Evolutionary conservation across 2,888 invertebrate genomes (phyloP).

Genomic region (Lutraria lutraria): DNA sequence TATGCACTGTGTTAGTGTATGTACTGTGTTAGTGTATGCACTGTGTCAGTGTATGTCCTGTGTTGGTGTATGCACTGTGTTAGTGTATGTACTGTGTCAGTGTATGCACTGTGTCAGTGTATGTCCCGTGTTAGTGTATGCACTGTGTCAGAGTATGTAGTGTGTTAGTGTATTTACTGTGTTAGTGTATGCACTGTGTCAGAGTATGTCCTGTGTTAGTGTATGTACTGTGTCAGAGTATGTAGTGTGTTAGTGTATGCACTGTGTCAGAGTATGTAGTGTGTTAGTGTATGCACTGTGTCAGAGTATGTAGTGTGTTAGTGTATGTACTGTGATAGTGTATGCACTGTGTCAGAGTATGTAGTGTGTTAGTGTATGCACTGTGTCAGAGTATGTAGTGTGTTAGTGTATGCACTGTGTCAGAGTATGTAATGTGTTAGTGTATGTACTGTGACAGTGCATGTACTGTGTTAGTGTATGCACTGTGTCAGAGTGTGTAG

Average conservation of each 20-base stretch:
- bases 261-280: background rate
- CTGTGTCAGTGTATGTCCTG: slow-evolving; percentile 70
- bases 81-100: slow-evolving; percentile 37
- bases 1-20: slow-evolving; percentile 24
- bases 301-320: slow-evolving; percentile 39
- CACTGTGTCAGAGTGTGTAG: slow-evolving; percentile 63
- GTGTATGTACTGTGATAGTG: background rate
- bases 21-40: background rate
- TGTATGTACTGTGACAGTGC: too few species aligned
- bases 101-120: background rate
- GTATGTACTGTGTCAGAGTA: slow-evolving; percentile 50
- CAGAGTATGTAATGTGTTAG: too few species aligned
- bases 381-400: too few species aligned
- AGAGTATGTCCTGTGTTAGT: background rate
- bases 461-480: too few species aligned
- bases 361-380: background rate
- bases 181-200: background rate
- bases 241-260: slow-evolving; percentile 74
- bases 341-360: slow-evolving; percentile 45
- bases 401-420: too few species aligned
- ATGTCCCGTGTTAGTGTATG: background rate
- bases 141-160: background rate
- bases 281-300: background rate
- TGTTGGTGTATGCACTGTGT: slow-evolving; percentile 72
- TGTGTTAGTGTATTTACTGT: background rate